Base-by-base conservation (phyloP, 2,888 invertebrate genomes). In the Ceraclea dissimilis region DNA sequence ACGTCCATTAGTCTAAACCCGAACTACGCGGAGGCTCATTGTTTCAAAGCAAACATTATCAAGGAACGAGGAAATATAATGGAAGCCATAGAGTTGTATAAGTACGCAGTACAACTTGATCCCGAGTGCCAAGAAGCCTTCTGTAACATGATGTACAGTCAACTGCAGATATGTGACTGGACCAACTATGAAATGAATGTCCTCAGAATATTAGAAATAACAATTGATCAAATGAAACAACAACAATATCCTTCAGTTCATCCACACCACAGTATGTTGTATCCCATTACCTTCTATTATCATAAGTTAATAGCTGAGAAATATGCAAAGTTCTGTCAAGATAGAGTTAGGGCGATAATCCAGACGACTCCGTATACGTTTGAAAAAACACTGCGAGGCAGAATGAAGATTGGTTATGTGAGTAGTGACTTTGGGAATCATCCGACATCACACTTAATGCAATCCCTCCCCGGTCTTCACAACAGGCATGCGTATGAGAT, bases 401-500 rank as follows among this genome's bases (percentile, higher is more conserved):
- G 92, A 5, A 72, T 95, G 34, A 80, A 83, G 56, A 86, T 94
- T 66, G 94, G 94, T 46, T 95, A 94, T 69, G 90, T 95, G 2
- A 93, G 93, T 64, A 93, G 93, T 2, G 94, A 95, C 71, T 95
- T 95, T 70, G 93, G 94, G 21, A 95, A 95, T 72, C 94, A 95
- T 74, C 94, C 94, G 43, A 95, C 94, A 11, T 92, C 93, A 46
- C 94, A 95, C 74, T 75, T 95, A 64, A 95, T 95, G 94, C 94
- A 95, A 71, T 91, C 91, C 34, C 85, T 95, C 60, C 94, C 94
- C n/a, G 94, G 93, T 13, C 76, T 91, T 60, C 93, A 93, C 67
- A 82, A 90, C 61, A 79, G 83, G 50, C 71, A 73, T 20, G 74
- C 77, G 56, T 89, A 94, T 1, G 94, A 94, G 72, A 83, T 93